Evolutionary conservation across 1,140 invertebrate species (phyloP).

Genomic region (Cardiocondyla obscurior): DNA sequence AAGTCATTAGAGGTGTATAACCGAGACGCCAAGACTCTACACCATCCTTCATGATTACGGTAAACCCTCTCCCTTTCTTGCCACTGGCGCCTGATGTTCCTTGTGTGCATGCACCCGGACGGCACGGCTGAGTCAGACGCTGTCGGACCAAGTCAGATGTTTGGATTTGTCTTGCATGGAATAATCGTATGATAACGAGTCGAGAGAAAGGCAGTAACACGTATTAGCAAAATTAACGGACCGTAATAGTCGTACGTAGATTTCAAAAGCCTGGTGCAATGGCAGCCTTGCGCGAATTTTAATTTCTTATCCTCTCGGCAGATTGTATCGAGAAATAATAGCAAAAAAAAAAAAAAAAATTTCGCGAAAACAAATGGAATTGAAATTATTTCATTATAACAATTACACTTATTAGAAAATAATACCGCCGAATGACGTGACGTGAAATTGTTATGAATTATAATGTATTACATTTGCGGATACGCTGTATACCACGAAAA

Average conservation of each 20-base stretch:
- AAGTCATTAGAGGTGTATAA: constrained; percentile 36
- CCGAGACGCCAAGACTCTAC: background rate
- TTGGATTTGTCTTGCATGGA: background rate
- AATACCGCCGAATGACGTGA: background rate
- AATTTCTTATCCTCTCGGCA: background rate
- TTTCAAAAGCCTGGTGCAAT: no score
- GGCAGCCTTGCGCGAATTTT: background rate
- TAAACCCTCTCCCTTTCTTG: constrained; percentile 34
- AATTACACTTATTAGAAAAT: background rate
- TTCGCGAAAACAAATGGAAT: no score
- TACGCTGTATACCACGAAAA: background rate
- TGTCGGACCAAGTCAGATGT: background rate
- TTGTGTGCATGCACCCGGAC: background rate
- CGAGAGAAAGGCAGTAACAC: constrained; percentile 4
- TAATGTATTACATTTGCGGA: background rate
- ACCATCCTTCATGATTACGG: constrained; percentile 32
- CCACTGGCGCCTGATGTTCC: background rate
- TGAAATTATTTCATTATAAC: no score
- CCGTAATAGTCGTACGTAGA: no score
- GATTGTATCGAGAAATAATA: background rate
- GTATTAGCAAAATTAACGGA: constrained; percentile 2
- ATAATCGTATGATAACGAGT: constrained; percentile 19
- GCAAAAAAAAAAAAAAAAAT: no score
- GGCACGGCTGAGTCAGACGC: constrained; percentile 8
- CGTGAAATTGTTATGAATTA: constrained; percentile 5